Percentiles rank a stretch among this genome's conserved stretches.
Conservation (phyloP, 2,888 invertebrate genomes). For the Eledone cirrhosa region DNA sequence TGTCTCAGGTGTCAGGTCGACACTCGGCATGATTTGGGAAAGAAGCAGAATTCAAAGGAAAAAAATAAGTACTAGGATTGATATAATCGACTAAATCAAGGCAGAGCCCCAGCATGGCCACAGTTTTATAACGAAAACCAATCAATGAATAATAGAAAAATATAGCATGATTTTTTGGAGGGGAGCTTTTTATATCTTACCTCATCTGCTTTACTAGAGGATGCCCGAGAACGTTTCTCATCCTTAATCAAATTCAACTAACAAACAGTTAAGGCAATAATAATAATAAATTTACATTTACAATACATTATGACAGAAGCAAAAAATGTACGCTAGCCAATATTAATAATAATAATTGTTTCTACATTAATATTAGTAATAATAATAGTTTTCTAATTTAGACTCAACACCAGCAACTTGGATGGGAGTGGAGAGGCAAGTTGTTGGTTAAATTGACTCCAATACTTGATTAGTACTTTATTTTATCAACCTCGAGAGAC, state of each 20-base stretch:
- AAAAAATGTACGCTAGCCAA: neutral
- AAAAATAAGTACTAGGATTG: neutral
- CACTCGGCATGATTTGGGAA: too few relatives aligned
- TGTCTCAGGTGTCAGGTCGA: too few relatives aligned
- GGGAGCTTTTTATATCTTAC: constrained; percentile 31
- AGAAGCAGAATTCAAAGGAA: neutral
- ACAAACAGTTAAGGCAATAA: constrained; percentile 40
- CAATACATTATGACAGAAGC: neutral
- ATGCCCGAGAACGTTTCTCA: constrained; percentile 55
- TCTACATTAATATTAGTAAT: too few relatives aligned
- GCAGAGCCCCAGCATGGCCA: too few relatives aligned
- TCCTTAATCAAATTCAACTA: constrained; percentile 62
- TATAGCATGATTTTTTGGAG: too few relatives aligned
- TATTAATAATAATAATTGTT: too few relatives aligned
- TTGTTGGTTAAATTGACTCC: neutral
- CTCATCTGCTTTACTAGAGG: constrained; percentile 40
- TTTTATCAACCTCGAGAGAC: too few relatives aligned
- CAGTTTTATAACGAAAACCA: neutral
- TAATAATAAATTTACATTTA: too few relatives aligned
- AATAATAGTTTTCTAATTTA: neutral
- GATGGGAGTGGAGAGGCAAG: neutral
- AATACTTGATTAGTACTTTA: too few relatives aligned
- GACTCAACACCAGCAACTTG: neutral
- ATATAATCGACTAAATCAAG: too few relatives aligned
- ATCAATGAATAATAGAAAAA: neutral